Evolutionary conservation across 1,140 invertebrate species (phyloP).

Genomic region (Drosophila truncata): DNA sequence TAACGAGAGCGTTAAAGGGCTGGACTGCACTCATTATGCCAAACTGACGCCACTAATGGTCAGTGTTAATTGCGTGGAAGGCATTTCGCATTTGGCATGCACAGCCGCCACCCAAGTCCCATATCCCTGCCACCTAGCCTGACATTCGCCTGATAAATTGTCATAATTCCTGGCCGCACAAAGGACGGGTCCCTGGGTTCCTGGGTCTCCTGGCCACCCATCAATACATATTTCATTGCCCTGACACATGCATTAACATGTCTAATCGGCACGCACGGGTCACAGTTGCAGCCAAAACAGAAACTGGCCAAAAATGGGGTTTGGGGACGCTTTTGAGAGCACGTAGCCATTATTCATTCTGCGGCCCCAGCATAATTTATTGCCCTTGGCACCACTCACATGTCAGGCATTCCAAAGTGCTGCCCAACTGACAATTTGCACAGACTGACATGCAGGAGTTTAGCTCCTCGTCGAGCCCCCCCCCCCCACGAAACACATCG

Average conservation of each 20-base stretch:
- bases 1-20: slow-evolving; percentile 59
- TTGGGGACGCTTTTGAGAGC: slow-evolving; percentile 5
- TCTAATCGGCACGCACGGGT: slow-evolving; percentile 69
- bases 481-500: background rate
- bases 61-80: slow-evolving; percentile 80
- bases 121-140: slow-evolving; percentile 5
- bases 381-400: slow-evolving; percentile 66
- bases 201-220: slow-evolving; percentile 27
- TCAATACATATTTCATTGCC: slow-evolving; percentile 80
- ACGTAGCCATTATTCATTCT: slow-evolving; percentile 70
- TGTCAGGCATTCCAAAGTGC: slow-evolving; percentile 52
- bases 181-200: slow-evolving; percentile 6
- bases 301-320: background rate
- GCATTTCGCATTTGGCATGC: slow-evolving; percentile 66
- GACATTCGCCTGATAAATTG: slow-evolving; percentile 75
- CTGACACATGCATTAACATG: slow-evolving; percentile 82
- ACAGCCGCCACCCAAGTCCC: background rate
- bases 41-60: slow-evolving; percentile 75
- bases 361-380: slow-evolving; percentile 73
- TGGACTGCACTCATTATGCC: slow-evolving; percentile 69
- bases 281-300: slow-evolving; percentile 40
- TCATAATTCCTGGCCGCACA: slow-evolving; percentile 68
- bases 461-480: background rate
- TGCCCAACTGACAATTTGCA: slow-evolving; percentile 71
- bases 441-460: slow-evolving; percentile 58